Conservation (phyloP, 2,888 invertebrate genomes). For the Galerucella nymphaeae region DNA sequence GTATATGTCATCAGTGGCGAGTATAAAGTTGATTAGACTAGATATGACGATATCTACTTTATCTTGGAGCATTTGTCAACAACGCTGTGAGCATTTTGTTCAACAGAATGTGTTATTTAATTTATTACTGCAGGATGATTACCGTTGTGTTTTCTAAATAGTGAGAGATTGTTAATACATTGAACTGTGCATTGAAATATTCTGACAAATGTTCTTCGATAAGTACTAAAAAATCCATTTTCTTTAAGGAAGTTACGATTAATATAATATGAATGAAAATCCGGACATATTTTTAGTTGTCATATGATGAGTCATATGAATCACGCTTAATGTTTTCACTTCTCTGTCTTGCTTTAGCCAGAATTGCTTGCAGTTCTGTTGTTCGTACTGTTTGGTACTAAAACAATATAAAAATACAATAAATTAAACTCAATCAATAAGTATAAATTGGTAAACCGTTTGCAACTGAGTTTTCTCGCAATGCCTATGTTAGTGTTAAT, state of each 20-base stretch:
- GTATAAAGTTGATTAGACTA: conserved; percentile 16
- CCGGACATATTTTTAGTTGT: not conserved
- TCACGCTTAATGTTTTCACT: conserved; percentile 65
- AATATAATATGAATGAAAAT: not conserved
- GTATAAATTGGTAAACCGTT: not conserved
- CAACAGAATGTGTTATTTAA: no score
- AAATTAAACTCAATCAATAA: not conserved
- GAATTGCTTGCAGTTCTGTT: conserved; percentile 79
- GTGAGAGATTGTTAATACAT: not conserved
- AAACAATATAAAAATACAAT: conserved; percentile 51
- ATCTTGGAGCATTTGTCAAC: conserved; percentile 1
- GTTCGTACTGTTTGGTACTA: conserved; percentile 84
- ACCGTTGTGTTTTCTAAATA: not conserved
- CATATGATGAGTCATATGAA: not conserved
- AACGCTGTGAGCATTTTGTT: no score
- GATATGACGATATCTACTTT: not conserved
- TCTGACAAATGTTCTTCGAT: not conserved
- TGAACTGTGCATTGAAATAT: not conserved
- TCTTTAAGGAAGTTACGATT: not conserved
- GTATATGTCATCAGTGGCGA: not conserved
- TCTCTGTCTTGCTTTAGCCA: conserved; percentile 79
- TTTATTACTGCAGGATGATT: not conserved
- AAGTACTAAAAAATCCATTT: not conserved
- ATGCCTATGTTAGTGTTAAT: no score
- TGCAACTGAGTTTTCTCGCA: no score